Base-by-base conservation (phyloP, 2,113 vertebrate genomes). In the Ameiurus melas region DNA sequence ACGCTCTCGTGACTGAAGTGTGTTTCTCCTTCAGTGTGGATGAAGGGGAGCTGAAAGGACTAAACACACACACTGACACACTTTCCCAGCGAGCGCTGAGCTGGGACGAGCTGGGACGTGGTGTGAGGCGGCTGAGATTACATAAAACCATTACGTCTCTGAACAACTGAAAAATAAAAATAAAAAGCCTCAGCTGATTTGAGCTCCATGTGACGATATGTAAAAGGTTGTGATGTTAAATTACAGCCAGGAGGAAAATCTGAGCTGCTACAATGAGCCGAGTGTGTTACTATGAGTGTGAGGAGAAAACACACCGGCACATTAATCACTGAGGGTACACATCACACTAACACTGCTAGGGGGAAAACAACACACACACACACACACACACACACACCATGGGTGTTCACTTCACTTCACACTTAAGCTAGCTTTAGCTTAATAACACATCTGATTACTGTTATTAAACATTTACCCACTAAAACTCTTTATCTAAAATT, bases 51-150 rank as follows among this genome's bases (percentile, higher is more conserved):
- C 20, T 55, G 80, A 84, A 66, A 86, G 88, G 84, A 90, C 91
- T 91, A 73, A 89, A 94, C 92, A 92, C 92, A 93, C 90, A 75
- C 71, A 75, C 71, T 91, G 92, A 92, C 91, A 92, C 93, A 90
- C 87, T 92, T 93, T 93, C 25, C 33, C 84, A 86, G 62, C 36
- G 47, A 78, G 86, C 36, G 83, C 88, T 3, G 39, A 82, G 83
- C 43, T 43, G 6, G 43, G 43, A 43, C 43, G 43, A 88, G 92
- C 86, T 93, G 92, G 94, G 93, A 93, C 92, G 88, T 27, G 33
- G 70, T 90, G 39, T 27, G 47, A 53, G 25, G 77, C 89, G 85
- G 86, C 88, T 93, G 9, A 88, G 87, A 91, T 90, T 89, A 88
- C 62, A 12, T 25, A 91, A 92, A 22, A 43, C 73, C 83, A 51